Percentiles rank a stretch among this genome's conserved stretches.
These are phyloP conservation scores for Molorchus minor DNA, from an alignment of 2,888 invertebrate genomes.

Conservation along the genomic window DNA sequence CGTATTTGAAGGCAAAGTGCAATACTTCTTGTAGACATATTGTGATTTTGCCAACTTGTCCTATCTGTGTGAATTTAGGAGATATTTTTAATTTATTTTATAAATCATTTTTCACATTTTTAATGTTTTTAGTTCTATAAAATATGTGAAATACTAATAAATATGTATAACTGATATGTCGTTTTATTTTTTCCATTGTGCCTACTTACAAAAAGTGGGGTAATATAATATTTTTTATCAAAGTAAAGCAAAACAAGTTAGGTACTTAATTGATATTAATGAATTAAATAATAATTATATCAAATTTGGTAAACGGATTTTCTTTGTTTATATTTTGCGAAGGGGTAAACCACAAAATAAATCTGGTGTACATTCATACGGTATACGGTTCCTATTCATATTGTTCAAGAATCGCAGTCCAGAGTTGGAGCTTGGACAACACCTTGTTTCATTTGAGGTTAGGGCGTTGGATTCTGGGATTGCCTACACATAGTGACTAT, in stretches of 20 bases:
- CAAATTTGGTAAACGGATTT: neutral
- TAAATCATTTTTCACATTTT: slow-evolving; percentile 59
- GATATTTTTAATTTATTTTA: slow-evolving; percentile 60
- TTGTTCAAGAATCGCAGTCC: no score
- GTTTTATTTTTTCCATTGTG: neutral
- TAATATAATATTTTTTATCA: no score
- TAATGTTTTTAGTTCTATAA: slow-evolving; percentile 57
- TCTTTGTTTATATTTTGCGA: neutral
- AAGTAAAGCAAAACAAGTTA: no score
- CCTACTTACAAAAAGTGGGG: neutral
- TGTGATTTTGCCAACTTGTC: slow-evolving; percentile 62
- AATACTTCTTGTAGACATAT: slow-evolving; percentile 60
- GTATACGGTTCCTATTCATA: no score
- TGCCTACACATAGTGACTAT: no score
- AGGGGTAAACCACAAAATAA: neutral
- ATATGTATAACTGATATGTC: slow-evolving; percentile 31
- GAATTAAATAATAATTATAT: neutral
- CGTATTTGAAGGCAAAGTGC: slow-evolving; percentile 61
- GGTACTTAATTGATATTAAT: neutral
- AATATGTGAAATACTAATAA: slow-evolving; percentile 59
- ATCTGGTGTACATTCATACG: neutral
- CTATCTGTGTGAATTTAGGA: slow-evolving; percentile 60
- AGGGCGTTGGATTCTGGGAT: no score
- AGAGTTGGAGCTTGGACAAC: no score
- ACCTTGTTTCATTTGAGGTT: no score